phyloP scores from a whole-genome alignment of 2,888 invertebrate species.

The Fragum fragum region DNA sequence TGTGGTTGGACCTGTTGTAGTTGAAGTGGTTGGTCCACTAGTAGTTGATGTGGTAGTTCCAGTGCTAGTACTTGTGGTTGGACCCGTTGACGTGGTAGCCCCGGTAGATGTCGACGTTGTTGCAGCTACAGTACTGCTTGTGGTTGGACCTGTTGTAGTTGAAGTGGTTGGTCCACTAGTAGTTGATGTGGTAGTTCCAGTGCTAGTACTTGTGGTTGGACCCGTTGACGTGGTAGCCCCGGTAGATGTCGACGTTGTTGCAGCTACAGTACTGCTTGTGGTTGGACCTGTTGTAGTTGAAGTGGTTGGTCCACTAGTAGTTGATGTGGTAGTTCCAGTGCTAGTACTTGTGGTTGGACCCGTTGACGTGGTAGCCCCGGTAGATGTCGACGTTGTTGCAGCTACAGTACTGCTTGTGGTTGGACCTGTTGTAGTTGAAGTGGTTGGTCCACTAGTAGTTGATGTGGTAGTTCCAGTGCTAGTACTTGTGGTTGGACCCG shows the following conservation, averaged over 20 bases:
- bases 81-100: neutral
- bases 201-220: neutral
- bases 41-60: neutral
- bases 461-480: neutral
- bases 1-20: slow-evolving; percentile 1
- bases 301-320: slow-evolving; percentile 1
- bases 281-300: slow-evolving; percentile 2
- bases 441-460: slow-evolving; percentile 3
- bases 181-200: neutral
- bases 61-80: neutral
- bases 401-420: neutral
- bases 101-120: slow-evolving; percentile 2
- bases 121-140: neutral
- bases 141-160: neutral
- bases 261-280: slow-evolving; percentile 1
- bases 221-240: slow-evolving; percentile 1
- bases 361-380: neutral
- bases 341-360: neutral
- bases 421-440: slow-evolving; percentile 2
- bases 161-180: neutral
- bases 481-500: neutral
- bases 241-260: slow-evolving; percentile 2
- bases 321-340: neutral
- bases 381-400: slow-evolving; percentile 2
- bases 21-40: neutral